Percentiles rank a stretch among this genome's conserved stretches.
These are phyloP conservation scores for Yoshiicerus persimilis DNA, from an alignment of 1,140 invertebrate genomes.

Conservation along the genomic window DNA sequence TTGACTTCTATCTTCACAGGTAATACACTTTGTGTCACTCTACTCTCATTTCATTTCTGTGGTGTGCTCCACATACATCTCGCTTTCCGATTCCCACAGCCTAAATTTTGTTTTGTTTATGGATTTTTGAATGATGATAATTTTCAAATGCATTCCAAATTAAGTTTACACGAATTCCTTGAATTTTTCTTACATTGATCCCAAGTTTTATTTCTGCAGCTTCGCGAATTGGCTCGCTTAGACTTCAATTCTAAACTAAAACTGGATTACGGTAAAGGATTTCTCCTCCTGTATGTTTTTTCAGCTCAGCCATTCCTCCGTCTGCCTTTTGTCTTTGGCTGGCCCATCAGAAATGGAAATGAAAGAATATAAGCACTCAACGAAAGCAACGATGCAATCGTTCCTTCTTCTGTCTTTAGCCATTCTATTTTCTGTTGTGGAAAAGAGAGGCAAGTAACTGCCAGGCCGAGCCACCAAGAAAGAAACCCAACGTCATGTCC, in stretches of 20 bases:
- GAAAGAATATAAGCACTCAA: neutral
- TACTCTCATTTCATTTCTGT: no score
- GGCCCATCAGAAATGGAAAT: neutral
- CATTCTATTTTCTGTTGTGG: neutral
- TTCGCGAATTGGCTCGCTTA: neutral
- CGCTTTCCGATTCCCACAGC: no score
- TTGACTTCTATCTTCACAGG: no score
- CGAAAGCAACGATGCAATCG: neutral
- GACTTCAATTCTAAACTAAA: neutral
- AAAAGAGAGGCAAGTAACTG: neutral
- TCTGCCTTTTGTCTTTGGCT: neutral
- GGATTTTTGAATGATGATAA: no score
- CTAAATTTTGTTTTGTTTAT: no score
- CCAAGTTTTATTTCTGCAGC: no score
- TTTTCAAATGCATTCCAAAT: no score
- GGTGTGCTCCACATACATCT: no score
- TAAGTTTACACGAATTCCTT: no score
- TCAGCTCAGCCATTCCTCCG: neutral
- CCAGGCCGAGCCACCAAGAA: neutral
- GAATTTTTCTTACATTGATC: neutral
- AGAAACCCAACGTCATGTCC: neutral
- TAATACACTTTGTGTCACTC: no score
- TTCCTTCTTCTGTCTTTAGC: neutral
- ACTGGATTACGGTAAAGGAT: neutral
- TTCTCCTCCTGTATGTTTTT: neutral